Evolutionary conservation across 2,888 invertebrate genomes (phyloP), one percentile per base, ranked within the genome.

Genomic region (Harpagoxenus sublaevis): DNA sequence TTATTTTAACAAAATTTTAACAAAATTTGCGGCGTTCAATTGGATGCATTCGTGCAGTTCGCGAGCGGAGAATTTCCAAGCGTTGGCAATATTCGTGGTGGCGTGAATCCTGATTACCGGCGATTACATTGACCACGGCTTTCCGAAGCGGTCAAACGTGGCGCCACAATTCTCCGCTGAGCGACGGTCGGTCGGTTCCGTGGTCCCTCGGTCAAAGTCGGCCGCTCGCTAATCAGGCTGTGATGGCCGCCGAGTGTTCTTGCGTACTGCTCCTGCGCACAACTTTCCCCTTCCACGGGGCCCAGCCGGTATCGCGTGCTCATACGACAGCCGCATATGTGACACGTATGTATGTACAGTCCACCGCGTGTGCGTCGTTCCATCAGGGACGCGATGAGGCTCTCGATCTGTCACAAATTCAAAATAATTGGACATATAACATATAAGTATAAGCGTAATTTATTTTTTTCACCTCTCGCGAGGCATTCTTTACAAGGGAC

Each of bases 121-220:
- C 53, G 10, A 55, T 15, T 28, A 60, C 45, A 42, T 74, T 60
- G 18, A 31, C 45, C 28, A n/a, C 0, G 31, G 51, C 1, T 51
- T 31, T 55, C 3, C n/a, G n/a, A 68, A 60, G 79, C 68, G 18
- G n/a, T 39, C 62, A 82, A 88, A 73, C 35, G 85, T 75, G 87
- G 88, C 90, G 90, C 91, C 89, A 88, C 71, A 75, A 74, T 86
- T 83, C 66, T 51, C 71, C 51, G 63, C 55, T 68, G 35, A 89
- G 88, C 66, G 75, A 9, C 60, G 66, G 55, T 77, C 83, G 51
- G n/a, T 57, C 18, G 10, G 70, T 89, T 85, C 82, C 87, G 45
- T 63, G 85, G 87, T 83, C 78, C 74, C 60, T 84, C 78, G 73
- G 70, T 68, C 75, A 68, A 78, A 74, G 53, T 51, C 82, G 70